A percentile compares a stretch with the other conserved stretches of the same genome.
Evolutionary conservation across 1,140 invertebrate genomes (phyloP).

Genomic region (Polyergus mexicanus): DNA sequence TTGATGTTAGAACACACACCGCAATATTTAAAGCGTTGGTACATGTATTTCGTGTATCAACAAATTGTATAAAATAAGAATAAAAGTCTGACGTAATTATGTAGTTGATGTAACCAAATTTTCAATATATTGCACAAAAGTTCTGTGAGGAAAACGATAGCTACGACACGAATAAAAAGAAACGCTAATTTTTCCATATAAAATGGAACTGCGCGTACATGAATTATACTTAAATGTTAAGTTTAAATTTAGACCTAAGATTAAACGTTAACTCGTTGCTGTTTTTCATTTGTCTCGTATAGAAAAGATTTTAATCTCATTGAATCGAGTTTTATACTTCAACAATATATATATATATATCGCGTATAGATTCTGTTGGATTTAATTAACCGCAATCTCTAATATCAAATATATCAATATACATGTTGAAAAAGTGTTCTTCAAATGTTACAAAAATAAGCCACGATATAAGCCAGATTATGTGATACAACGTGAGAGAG

Average conservation of each 20-base stretch:
- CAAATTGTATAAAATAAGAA: slow-evolving; percentile 32
- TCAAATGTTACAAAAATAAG: slow-evolving; percentile 33
- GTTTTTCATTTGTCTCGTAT: slow-evolving; percentile 13
- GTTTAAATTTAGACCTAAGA: slow-evolving; percentile 11
- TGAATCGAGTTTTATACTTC: not conserved
- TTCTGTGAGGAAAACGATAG: slow-evolving; percentile 1
- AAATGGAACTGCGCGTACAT: not conserved
- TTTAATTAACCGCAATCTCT: slow-evolving; percentile 1
- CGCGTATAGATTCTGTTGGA: not conserved
- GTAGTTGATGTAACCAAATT: slow-evolving; percentile 16
- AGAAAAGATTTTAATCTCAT: not conserved
- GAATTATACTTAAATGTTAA: slow-evolving; percentile 29
- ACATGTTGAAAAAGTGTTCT: not conserved
- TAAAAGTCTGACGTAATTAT: slow-evolving; percentile 11
- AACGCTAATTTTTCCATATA: slow-evolving; percentile 30
- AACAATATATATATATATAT: not conserved
- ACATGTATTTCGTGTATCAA: not conserved
- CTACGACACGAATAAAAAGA: slow-evolving; percentile 2
- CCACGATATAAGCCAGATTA: not conserved
- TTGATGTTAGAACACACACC: slow-evolving; percentile 18
- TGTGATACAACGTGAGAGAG: not conserved
- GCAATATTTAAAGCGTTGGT: not conserved
- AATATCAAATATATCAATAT: not conserved
- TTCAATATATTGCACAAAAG: not conserved
- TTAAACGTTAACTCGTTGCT: not conserved